phyloP scores from a whole-genome alignment of 2,888 invertebrate genomes.

The Nemapogon koenigi region DNA sequence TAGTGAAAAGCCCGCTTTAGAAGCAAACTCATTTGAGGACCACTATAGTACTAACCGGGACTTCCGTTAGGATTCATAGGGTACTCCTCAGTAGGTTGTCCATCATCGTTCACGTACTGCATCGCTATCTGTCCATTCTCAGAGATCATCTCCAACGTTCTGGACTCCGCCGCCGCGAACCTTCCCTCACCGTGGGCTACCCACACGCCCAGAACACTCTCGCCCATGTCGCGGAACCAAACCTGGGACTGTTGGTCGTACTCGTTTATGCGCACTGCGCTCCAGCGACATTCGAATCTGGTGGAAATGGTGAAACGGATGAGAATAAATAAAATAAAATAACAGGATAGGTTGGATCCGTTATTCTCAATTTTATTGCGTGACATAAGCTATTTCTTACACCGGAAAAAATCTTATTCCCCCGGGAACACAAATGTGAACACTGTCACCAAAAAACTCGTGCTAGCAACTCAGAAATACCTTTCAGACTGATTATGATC shows the following conservation, averaged over 20 bases:
- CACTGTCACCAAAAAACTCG: no score
- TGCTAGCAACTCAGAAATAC: no score
- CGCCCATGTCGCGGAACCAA: slow-evolving; percentile 90
- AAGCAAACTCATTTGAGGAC: no score
- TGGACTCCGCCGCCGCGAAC: slow-evolving; percentile 61
- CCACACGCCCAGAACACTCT: slow-evolving; percentile 93
- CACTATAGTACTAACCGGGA: slow-evolving; percentile 57
- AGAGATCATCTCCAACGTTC: slow-evolving; percentile 53
- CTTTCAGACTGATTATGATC: slow-evolving; percentile 89
- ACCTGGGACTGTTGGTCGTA: slow-evolving; percentile 67
- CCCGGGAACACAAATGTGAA: no score
- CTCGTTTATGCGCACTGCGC: slow-evolving; percentile 75
- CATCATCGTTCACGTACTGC: slow-evolving; percentile 84
- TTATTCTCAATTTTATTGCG: no score
- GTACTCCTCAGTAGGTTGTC: slow-evolving; percentile 77
- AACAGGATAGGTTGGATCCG: no score
- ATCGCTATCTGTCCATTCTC: slow-evolving; percentile 74
- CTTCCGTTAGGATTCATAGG: slow-evolving; percentile 97
- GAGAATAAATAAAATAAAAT: no score
- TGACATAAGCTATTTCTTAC: no score
- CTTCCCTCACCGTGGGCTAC: slow-evolving; percentile 95
- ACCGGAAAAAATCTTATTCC: no score
- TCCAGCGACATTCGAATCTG: slow-evolving; percentile 76
- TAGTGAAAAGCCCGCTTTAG: no score
- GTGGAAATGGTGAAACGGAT: no score